Conservation (phyloP, 2,113 vertebrate species). For the Lophura nycthemera region DNA sequence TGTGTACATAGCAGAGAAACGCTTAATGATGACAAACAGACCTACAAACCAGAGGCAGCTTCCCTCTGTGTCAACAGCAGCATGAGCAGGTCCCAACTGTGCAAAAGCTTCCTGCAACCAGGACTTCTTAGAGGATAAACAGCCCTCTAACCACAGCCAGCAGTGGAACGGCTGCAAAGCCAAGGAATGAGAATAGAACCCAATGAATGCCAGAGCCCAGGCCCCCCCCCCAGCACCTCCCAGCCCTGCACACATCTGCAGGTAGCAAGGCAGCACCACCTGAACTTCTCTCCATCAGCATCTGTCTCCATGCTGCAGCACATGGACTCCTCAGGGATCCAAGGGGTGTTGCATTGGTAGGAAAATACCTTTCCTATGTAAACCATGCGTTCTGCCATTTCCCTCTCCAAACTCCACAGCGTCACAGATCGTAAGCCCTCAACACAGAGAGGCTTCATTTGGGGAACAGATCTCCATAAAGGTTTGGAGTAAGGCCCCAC, state of each 20-base stretch:
- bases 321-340: not conserved
- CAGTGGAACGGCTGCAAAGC: fast-evolving
- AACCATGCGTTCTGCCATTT: not conserved
- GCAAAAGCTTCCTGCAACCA: not conserved
- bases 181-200: not conserved
- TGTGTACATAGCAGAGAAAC: not conserved
- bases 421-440: not conserved
- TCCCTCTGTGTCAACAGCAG: not conserved
- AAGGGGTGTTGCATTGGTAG: not conserved
- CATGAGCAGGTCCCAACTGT: not conserved
- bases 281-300: not conserved
- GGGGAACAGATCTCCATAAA: not conserved
- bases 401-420: not conserved
- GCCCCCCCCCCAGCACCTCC: no score
- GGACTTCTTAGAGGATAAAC: not conserved
- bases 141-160: not conserved
- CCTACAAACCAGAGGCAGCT: not conserved
- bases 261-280: not conserved
- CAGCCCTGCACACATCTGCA: not conserved
- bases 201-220: fast-evolving
- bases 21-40: slow-evolving; percentile 20
- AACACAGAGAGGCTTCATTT: not conserved
- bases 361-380: slow-evolving; percentile 14
- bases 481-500: not conserved
- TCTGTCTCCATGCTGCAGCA: not conserved